phyloP scores from a whole-genome alignment of 2,888 invertebrate species.

The Hofmannophila pseudospretella region DNA sequence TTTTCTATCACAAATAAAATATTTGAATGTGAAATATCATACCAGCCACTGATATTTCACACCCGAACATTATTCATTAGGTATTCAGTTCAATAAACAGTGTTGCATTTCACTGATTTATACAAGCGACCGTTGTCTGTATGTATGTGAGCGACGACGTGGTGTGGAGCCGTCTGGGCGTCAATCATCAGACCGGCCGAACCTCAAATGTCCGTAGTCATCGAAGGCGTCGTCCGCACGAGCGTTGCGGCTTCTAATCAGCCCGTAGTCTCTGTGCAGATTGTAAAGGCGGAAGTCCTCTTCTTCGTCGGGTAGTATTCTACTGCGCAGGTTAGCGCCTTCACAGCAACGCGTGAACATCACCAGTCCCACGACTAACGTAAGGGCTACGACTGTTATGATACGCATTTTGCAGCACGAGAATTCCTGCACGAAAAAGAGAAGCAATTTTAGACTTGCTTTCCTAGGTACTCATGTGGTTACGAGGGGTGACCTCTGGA shows the following conservation, averaged over 20 bases:
- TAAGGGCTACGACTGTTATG: conserved; percentile 38
- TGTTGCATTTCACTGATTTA: not conserved
- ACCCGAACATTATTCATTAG: conserved; percentile 8
- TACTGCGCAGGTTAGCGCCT: conserved; percentile 37
- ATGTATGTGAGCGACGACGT: conserved; percentile 10
- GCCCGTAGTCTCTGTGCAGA: conserved; percentile 78
- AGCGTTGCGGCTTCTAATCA: conserved; percentile 55
- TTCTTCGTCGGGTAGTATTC: conserved; percentile 47
- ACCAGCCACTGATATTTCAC: conserved; percentile 56
- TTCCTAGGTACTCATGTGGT: too few species aligned
- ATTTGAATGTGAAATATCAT: conserved; percentile 37
- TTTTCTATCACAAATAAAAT: conserved; percentile 1
- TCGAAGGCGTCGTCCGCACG: conserved; percentile 82
- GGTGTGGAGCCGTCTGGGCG: conserved; percentile 20
- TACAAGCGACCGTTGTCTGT: conserved; percentile 20
- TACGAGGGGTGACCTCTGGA: too few species aligned
- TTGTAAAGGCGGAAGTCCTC: conserved; percentile 48
- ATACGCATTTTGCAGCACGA: conserved; percentile 40
- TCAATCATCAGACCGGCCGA: conserved; percentile 80
- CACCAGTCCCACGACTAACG: conserved; percentile 34
- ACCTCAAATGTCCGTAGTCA: conserved; percentile 86
- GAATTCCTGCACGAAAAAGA: conserved; percentile 13
- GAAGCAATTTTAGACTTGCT: too few species aligned
- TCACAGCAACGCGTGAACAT: conserved; percentile 43
- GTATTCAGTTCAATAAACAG: too few species aligned